Evolutionary conservation across 2,113 vertebrate genomes (phyloP).

Genomic region (Psettodes erumei): DNA sequence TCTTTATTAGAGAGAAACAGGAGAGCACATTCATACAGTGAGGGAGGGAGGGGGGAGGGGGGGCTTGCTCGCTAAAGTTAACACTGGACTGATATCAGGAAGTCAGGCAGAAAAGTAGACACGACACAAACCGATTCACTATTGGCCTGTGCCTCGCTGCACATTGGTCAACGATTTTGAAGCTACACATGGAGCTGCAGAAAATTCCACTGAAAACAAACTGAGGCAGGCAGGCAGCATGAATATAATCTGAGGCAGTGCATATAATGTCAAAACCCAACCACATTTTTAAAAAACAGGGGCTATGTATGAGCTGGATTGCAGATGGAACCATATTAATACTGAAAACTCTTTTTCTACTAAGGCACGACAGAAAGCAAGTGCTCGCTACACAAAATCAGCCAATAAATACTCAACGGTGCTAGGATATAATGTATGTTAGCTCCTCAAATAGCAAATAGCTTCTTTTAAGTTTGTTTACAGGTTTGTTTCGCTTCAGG

Average conservation of each 20-base stretch:
- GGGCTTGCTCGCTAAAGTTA: conserved; percentile 29
- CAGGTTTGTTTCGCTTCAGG: background rate
- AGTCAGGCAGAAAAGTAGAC: conserved; percentile 80
- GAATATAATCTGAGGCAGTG: background rate
- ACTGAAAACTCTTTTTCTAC: background rate
- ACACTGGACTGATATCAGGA: conserved; percentile 64
- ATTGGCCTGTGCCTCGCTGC: conserved; percentile 56
- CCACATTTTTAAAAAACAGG: background rate
- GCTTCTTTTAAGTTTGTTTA: too few relatives aligned
- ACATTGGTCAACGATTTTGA: conserved; percentile 53
- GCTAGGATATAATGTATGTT: too few relatives aligned
- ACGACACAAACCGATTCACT: conserved; percentile 72
- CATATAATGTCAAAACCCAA: background rate
- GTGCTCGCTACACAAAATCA: background rate
- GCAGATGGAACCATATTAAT: background rate
- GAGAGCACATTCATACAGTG: too few relatives aligned
- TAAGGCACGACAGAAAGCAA: background rate
- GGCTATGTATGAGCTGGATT: background rate
- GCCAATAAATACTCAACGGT: background rate
- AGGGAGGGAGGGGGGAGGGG: background rate
- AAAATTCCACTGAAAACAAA: conserved; percentile 29
- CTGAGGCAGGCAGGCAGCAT: background rate
- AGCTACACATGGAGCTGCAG: conserved; percentile 20
- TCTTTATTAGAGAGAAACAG: background rate
- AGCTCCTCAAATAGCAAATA: background rate